Conservation (phyloP, 23 tunicate species). For the Pegea sp. region DNA sequence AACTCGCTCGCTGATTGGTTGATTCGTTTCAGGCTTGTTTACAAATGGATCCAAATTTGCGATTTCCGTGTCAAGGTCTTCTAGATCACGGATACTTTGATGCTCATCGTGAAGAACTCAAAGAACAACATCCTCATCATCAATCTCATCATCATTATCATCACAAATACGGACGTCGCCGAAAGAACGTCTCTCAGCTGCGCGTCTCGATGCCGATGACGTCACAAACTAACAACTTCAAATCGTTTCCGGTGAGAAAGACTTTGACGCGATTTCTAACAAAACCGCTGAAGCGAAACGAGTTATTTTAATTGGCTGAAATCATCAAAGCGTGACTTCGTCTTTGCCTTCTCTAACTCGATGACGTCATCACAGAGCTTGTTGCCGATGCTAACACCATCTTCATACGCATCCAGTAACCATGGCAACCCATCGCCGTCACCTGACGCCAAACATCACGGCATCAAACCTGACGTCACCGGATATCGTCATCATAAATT, state of each 20-base stretch:
- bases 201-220: neutral
- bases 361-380: too few species aligned
- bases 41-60: slow-evolving; percentile 88
- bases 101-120: slow-evolving; percentile 66
- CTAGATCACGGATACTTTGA: slow-evolving; percentile 95
- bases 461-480: too few species aligned
- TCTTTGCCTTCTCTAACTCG: too few species aligned
- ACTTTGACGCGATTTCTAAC: too few species aligned
- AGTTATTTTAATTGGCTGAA: too few species aligned
- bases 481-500: neutral
- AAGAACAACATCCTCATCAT: slow-evolving; percentile 67
- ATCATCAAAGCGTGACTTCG: too few species aligned
- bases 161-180: slow-evolving; percentile 5
- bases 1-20: neutral
- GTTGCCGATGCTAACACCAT: too few species aligned
- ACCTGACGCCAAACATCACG: too few species aligned
- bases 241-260: slow-evolving; percentile 1
- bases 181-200: neutral
- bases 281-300: too few species aligned
- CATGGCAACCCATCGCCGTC: too few species aligned
- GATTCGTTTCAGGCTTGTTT: slow-evolving; percentile 42
- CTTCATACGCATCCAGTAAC: too few species aligned
- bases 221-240: neutral
- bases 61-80: slow-evolving; percentile 76
- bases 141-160: slow-evolving; percentile 23